Evolutionary conservation across 2,113 vertebrate genomes (phyloP).

Genomic region (Caranx melampygus): DNA sequence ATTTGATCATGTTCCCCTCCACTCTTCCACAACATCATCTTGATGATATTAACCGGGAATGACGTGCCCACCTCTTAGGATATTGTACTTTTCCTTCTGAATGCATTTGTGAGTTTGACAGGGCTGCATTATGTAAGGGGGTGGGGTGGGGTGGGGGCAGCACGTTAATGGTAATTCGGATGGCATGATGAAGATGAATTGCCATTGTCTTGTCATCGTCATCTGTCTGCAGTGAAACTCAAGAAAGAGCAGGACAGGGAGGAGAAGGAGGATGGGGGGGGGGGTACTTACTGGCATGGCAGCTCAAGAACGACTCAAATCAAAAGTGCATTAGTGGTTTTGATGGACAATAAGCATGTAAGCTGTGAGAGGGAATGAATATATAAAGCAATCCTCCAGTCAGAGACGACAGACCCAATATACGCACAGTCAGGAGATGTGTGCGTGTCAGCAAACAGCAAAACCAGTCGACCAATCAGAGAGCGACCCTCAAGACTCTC

Average conservation of each 20-base stretch:
- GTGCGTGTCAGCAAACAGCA: conserved; percentile 37
- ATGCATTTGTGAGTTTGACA: conserved; percentile 51
- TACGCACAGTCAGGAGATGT: conserved; percentile 6
- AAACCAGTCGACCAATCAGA: conserved; percentile 11
- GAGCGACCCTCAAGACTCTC: conserved; percentile 38
- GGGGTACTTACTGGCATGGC: conserved; percentile 44
- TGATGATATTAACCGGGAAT: conserved; percentile 66
- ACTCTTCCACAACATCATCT: conserved; percentile 19
- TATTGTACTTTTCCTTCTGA: conserved; percentile 62
- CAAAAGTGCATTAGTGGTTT: conserved; percentile 66
- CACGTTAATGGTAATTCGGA: conserved; percentile 54
- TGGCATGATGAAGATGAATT: conserved; percentile 56
- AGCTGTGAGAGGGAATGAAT: conserved; percentile 32
- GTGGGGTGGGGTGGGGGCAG: conserved; percentile 26
- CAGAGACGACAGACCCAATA: conserved; percentile 26
- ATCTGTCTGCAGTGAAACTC: conserved; percentile 49
- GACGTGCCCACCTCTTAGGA: conserved; percentile 69
- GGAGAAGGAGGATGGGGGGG: not conserved
- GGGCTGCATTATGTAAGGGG: conserved; percentile 63
- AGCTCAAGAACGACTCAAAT: conserved; percentile 65
- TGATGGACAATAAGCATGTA: conserved; percentile 59
- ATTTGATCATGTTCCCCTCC: not conserved
- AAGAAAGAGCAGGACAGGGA: not conserved
- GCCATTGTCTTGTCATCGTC: conserved; percentile 59
- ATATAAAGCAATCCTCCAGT: conserved; percentile 4